Evolutionary conservation across 2,113 vertebrate species (phyloP).

Genomic region (Thinocorus orbignyianus): DNA sequence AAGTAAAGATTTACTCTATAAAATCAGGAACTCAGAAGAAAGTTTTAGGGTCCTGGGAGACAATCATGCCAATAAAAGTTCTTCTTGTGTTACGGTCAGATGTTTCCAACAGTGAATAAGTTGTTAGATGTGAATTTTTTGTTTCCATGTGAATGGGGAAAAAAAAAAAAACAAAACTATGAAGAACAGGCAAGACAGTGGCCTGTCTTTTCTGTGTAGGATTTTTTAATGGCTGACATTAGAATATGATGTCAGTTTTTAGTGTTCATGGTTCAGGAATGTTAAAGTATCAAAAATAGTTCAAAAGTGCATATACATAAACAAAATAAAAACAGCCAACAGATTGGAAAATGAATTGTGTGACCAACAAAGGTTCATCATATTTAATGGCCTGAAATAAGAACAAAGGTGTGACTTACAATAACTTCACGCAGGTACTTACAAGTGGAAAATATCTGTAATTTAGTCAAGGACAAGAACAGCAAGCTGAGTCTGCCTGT

Average conservation of each 20-base stretch:
- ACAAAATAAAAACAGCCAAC: not conserved
- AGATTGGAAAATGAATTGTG: not conserved
- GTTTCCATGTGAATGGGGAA: not conserved
- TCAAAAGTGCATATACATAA: not conserved
- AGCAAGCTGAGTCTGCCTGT: not conserved
- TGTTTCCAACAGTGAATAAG: not conserved
- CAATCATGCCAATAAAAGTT: not conserved
- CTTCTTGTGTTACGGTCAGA: not conserved
- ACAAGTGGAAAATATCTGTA: not conserved
- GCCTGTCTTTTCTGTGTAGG: not conserved
- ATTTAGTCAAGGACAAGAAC: not conserved
- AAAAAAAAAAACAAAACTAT: too few species aligned
- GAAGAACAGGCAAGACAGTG: not conserved
- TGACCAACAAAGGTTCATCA: not conserved
- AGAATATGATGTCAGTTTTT: not conserved
- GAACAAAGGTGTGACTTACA: not conserved
- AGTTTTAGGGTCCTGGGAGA: not conserved
- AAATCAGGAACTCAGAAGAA: not conserved
- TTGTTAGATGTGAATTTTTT: not conserved
- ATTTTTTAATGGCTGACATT: not conserved
- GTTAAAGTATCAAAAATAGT: not conserved
- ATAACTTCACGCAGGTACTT: not conserved
- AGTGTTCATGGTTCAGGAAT: not conserved
- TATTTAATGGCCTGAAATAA: not conserved
- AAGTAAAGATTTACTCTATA: not conserved